Base-by-base conservation (phyloP, 2,888 invertebrate genomes). In the Eristalis pertinax region DNA sequence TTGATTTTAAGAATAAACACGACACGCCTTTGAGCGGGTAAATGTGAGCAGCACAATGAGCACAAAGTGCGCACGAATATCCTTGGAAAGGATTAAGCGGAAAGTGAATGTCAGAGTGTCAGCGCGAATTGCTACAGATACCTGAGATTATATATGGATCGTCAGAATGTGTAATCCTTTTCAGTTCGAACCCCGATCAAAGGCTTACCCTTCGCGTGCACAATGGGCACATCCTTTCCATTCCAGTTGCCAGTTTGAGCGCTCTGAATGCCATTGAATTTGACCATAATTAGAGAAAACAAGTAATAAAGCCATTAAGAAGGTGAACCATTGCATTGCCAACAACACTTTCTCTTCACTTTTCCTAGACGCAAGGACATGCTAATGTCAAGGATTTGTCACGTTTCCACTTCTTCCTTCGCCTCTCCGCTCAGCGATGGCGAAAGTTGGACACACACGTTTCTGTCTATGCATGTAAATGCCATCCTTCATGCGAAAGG, bases 211-310 rank as follows among this genome's bases (percentile, higher is more conserved):
- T 35, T 24, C n/a, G n/a, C n/a, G n/a, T 7, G 64, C 56, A 24
- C 1, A 50, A 8, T 62, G 24, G 15, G 24, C 56, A 10, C 79
- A 70, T 83, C 86, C 79, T 63, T 84, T 82, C 64, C 64, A 50
- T 50, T 50, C 19, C 60, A 24, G 26, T 35, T 58, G 29, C 65
- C 26, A 26, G 26, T 26, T n/a, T 26, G 75, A 19, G 19, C 50
- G 50, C 50, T 89, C 89, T 89, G 89, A 90, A 89, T 77, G 74
- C 67, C 69, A 88, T 83, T 88, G 81, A 87, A 68, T 86, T 87
- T 90, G 86, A 92, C 92, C 92, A 92, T 92, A 92, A 92, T 92
- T 91, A 92, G 90, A 90, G 90, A 92, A 90, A 92, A 92, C 92
- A 92, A 92, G 91, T 90, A 90, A 90, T 91, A 91, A 92, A 92